phyloP scores from a whole-genome alignment of 2,113 vertebrate species.

The Pomatostomus ruficeps region DNA sequence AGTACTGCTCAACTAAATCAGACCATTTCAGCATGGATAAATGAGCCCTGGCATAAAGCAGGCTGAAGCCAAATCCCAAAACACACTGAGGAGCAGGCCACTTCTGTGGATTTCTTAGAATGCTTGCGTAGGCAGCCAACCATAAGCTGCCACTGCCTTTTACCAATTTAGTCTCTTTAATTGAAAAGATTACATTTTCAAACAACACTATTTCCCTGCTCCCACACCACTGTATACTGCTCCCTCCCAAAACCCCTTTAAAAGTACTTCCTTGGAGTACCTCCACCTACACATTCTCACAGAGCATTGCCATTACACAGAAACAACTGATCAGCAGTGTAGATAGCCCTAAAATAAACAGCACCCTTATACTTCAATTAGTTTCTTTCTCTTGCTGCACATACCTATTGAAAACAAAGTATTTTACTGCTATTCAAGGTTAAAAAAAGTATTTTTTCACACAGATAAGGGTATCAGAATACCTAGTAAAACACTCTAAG shows the following conservation, averaged over 20 bases:
- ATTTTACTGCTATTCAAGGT: not conserved
- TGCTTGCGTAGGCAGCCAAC: not conserved
- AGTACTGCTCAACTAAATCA: not conserved
- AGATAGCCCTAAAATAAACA: not conserved
- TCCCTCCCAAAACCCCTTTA: not conserved
- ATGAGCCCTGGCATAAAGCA: not conserved
- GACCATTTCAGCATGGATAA: not conserved
- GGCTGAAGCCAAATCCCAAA: not conserved
- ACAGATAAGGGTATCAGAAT: not conserved
- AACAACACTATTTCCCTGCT: not conserved
- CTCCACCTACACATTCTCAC: not conserved
- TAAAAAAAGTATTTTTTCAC: not conserved
- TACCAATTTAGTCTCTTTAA: not conserved
- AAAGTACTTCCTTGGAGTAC: not conserved
- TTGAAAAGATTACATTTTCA: not conserved
- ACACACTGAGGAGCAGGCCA: not conserved
- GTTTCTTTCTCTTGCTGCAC: not conserved
- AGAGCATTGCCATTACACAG: not conserved
- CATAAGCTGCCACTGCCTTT: not conserved
- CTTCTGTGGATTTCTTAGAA: not conserved
- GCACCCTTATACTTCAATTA: not conserved
- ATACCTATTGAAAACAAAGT: not conserved
- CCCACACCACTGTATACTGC: not conserved
- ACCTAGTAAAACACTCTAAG: not conserved
- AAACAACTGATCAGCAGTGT: not conserved